Evolutionary conservation across 2,797 vertebrate species (phyloP), one percentile per base, ranked within the genome.

Genomic region (Epinephelus coioides): DNA sequence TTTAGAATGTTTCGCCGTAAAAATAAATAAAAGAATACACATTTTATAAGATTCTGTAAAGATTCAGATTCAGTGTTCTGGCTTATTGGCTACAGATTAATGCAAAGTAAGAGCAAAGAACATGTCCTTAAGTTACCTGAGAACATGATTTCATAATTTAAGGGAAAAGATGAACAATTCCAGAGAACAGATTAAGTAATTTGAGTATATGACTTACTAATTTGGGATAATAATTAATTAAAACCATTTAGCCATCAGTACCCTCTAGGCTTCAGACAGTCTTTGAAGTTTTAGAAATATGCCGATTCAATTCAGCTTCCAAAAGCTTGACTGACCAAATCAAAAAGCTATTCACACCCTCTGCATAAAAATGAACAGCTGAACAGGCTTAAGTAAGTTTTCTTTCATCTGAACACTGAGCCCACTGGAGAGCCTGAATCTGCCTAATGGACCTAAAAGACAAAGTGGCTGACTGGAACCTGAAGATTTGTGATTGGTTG

Each of bases 371-470:
- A 57, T 14, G 2, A 63, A 38, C 56, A 51, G n/a, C 18, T 30
- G 17, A 69, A 61, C 21, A 38, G 30, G 55, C 30, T 5, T 14
- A 50, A 66, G 9, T 44, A 46, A 66, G 9, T 50, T 53, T 43
- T n/a, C 30, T 64, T 59, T 74, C 62, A 57, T 74, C 34, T 62
- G 4, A 23, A 40, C 68, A 44, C 2, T 34, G 27, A 55, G 30
- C 51, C 71, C 54, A 14, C 51, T 15, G 51, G 46, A 73, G 43
- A 79, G 46, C n/a, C 10, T 43, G 44, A 73, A 72, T 76, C 60
- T 71, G 53, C 69, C 55, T 81, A 70, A 84, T 83, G 83, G 89
- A 72, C 57, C 75, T 27, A 40, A 49, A 65, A 66, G 76, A 87
- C 76, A 64, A 60, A 79, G 30, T 67, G 69, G 78, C 49, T 50